phyloP scores from a whole-genome alignment of 2,888 invertebrate species.

The Dynastes tityus region DNA sequence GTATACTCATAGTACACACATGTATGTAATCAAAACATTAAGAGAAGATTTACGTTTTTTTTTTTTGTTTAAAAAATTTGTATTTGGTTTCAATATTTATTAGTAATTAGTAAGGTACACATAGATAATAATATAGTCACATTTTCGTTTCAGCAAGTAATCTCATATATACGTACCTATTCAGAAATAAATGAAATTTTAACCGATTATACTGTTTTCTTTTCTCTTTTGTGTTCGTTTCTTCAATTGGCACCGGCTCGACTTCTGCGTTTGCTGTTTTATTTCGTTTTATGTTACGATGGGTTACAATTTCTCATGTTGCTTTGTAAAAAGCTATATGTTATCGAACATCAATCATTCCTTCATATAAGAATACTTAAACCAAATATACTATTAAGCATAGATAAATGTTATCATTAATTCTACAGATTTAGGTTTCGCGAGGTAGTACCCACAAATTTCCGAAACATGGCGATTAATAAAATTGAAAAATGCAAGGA shows the following conservation, averaged over 20 bases:
- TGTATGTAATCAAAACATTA: background rate
- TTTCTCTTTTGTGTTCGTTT: background rate
- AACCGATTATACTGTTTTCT: constrained; percentile 13
- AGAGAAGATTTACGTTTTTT: background rate
- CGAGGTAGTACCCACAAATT: no score
- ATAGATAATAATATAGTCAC: constrained; percentile 12
- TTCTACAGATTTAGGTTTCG: no score
- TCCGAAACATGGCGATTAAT: no score
- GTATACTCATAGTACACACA: constrained; percentile 14
- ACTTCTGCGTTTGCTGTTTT: background rate
- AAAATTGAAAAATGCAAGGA: no score
- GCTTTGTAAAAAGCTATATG: no score
- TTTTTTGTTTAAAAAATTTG: background rate
- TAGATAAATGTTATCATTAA: no score
- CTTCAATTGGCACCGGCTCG: background rate
- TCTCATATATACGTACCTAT: constrained; percentile 17
- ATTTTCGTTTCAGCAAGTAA: constrained; percentile 26
- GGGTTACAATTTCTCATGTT: no score
- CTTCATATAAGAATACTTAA: no score
- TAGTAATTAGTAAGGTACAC: constrained; percentile 7
- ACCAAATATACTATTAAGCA: no score
- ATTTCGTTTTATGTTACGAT: background rate
- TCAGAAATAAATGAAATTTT: constrained; percentile 20
- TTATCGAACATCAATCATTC: no score
- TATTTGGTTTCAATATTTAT: constrained; percentile 17